A percentile compares a stretch with the other conserved stretches of the same genome.
These are phyloP conservation scores for Pteropus rufus DNA, from an alignment of 2,797 vertebrate species.

Conservation along the genomic window DNA sequence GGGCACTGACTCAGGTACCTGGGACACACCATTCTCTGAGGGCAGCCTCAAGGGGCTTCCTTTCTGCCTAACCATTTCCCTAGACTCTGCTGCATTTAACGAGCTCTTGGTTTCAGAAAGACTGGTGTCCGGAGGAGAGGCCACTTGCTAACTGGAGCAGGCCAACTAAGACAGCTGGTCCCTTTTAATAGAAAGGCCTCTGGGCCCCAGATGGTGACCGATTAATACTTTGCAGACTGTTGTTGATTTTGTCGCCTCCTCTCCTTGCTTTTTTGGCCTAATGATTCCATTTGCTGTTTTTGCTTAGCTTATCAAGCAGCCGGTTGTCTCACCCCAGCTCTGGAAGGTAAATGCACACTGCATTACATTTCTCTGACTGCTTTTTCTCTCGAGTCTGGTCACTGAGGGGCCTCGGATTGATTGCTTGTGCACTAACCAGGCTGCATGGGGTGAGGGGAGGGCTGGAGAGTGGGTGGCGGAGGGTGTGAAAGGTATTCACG, in stretches of 20 bases:
- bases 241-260: slow-evolving; percentile 74
- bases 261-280: slow-evolving; percentile 82
- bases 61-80: slow-evolving; percentile 41
- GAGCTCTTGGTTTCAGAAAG: slow-evolving; percentile 78
- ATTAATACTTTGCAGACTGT: slow-evolving; percentile 74
- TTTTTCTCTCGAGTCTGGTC: slow-evolving; percentile 63
- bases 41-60: not conserved
- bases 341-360: slow-evolving; percentile 85
- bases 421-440: slow-evolving; percentile 75
- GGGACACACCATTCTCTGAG: not conserved
- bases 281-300: slow-evolving; percentile 91
- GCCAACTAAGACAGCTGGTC: slow-evolving; percentile 79
- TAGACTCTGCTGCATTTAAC: slow-evolving; percentile 48
- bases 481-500: not conserved
- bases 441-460: slow-evolving; percentile 62
- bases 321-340: slow-evolving; percentile 83
- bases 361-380: slow-evolving; percentile 78
- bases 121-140: slow-evolving; percentile 67
- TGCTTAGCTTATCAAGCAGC: slow-evolving; percentile 88
- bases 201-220: slow-evolving; percentile 73
- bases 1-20: not conserved
- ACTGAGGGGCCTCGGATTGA: slow-evolving; percentile 47
- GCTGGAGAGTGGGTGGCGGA: not conserved
- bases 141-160: slow-evolving; percentile 74
- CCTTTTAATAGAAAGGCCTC: slow-evolving; percentile 82